Conservation (phyloP, 2,888 invertebrate species). For the Acrobasis suavella region DNA sequence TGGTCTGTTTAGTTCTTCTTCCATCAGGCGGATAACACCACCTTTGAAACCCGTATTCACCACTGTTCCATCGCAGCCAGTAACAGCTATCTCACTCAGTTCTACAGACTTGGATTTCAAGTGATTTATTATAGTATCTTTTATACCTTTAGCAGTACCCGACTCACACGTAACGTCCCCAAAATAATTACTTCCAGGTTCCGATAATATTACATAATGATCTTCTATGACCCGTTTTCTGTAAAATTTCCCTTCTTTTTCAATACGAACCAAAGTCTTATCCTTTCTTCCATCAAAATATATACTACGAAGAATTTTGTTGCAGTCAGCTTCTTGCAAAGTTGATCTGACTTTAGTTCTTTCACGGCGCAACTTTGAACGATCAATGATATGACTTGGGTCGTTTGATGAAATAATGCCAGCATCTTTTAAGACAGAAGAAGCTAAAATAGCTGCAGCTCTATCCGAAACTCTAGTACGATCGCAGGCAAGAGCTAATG, state of each 20-base stretch:
- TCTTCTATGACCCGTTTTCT: constrained; percentile 20
- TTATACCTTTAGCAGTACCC: constrained; percentile 13
- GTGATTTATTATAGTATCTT: constrained; percentile 11
- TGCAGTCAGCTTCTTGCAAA: constrained; percentile 18
- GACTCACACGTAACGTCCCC: constrained; percentile 10
- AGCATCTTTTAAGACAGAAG: constrained; percentile 28
- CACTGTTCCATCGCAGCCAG: constrained; percentile 18
- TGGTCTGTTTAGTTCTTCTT: constrained; percentile 30
- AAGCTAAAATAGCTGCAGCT: constrained; percentile 28
- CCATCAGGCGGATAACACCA: constrained; percentile 32
- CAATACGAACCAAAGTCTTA: constrained; percentile 18
- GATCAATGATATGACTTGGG: constrained; percentile 26
- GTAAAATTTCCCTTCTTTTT: constrained; percentile 21
- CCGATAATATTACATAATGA: constrained; percentile 18
- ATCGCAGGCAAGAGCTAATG: constrained; percentile 30
- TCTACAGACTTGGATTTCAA: constrained; percentile 15
- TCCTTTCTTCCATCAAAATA: constrained; percentile 21
- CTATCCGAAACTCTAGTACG: constrained; percentile 29
- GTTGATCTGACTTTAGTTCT: constrained; percentile 20
- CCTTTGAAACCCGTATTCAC: constrained; percentile 28
- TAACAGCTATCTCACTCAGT: constrained; percentile 10
- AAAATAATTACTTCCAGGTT: constrained; percentile 18
- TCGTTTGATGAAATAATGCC: constrained; percentile 28
- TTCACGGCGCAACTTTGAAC: constrained; percentile 24
- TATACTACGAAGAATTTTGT: constrained; percentile 11